Evolutionary conservation across 1,140 invertebrate genomes (phyloP), one percentile per base, ranked within the genome.

Genomic region (Nasonia giraulti): DNA sequence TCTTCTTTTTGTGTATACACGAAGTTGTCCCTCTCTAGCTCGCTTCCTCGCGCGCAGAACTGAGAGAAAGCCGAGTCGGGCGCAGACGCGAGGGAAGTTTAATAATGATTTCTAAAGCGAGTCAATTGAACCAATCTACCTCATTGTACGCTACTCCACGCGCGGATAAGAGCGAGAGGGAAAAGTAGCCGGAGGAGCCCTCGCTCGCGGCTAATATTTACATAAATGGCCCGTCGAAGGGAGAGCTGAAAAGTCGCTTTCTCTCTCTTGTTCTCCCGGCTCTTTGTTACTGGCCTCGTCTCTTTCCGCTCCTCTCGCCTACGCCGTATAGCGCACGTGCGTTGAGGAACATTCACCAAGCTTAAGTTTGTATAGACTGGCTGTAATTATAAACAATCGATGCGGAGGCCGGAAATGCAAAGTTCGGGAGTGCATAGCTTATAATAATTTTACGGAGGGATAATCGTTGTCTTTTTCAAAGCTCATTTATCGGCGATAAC

Each of bases 191-290:
- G 40, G 7, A 23, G 68, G 33, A 55, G n/a, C 62, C 68, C 55
- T 79, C 14, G 62, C 47, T 74, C 69, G 74, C 33, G 17, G 75
- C 76, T 83, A 83, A 83, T 83, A 83, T 83, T 83, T 78, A 66
- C 82, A 83, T 83, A 73, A 83, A 79, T 11, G 66, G 44, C 40
- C 44, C 68, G 62, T 73, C 76, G 76, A 69, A 76, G 82, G 75
- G 74, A 68, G 62, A 83, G 31, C 62, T 37, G 55, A 77, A 83
- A 83, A 77, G 20, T 71, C 31, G 2, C 27, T 69, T 17, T 40
- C 33, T 82, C 81, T 44, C n/a, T 47, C 68, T n/a, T 31, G 12
- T 40, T 47, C 40, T 81, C 14, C 40, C 23, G 2, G 73, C 73
- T 40, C 73, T 75, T 44, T 75, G 33, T 44, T 44, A 7, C 73